Conservation (phyloP, 2,888 invertebrate species). For the Brassicogethes aeneus region DNA sequence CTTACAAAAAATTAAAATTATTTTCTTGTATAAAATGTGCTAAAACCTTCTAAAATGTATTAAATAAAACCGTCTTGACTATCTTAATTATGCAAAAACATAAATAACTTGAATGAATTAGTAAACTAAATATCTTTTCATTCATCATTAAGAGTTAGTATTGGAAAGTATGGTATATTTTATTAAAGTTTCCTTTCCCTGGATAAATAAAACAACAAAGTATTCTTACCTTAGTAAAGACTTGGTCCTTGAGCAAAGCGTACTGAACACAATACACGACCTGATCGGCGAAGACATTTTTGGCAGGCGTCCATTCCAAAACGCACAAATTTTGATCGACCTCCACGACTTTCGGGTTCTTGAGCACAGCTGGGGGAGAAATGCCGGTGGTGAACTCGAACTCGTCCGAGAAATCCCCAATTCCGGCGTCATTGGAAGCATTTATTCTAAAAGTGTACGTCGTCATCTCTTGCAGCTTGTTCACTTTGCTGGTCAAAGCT, state of each 20-base stretch:
- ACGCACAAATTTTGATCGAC: constrained; percentile 47
- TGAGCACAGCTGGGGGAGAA: constrained; percentile 74
- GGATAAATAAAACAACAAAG: too few species aligned
- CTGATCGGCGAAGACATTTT: constrained; percentile 51
- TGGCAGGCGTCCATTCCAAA: constrained; percentile 58
- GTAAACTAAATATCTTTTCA: too few species aligned
- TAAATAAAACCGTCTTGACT: too few species aligned
- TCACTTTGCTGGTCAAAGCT: constrained; percentile 69
- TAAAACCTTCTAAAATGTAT: too few species aligned
- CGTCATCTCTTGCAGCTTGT: constrained; percentile 73
- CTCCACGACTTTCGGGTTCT: constrained; percentile 57
- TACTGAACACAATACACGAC: constrained; percentile 69
- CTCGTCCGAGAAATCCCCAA: constrained; percentile 67
- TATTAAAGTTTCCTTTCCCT: too few species aligned
- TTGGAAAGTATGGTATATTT: too few species aligned
- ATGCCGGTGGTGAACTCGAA: constrained; percentile 63
- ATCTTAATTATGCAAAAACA: too few species aligned
- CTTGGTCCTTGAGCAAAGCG: constrained; percentile 49
- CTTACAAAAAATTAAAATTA: too few species aligned
- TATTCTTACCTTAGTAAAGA: constrained; percentile 51
- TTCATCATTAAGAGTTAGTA: too few species aligned
- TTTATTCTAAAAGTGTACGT: constrained; percentile 78
- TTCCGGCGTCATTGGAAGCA: constrained; percentile 77
- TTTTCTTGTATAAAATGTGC: too few species aligned
- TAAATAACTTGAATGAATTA: too few species aligned